Evolutionary conservation across 2,797 vertebrate genomes (phyloP).

Genomic region (Rhodeus uyekii): DNA sequence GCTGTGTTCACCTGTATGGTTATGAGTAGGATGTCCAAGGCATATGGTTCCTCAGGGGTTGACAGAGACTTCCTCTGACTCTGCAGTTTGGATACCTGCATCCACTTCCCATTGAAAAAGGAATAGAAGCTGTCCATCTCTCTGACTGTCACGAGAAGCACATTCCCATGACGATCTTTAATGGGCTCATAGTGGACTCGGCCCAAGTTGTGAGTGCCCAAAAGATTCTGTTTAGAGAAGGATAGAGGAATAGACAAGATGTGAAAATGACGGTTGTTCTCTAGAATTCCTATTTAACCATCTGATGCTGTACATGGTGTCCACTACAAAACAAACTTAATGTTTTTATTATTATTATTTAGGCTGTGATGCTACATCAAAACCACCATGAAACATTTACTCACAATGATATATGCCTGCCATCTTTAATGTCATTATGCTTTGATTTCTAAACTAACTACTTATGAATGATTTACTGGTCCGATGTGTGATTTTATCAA

Average conservation of each 20-base stretch:
- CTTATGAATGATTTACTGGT: neutral
- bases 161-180: slow-evolving; percentile 95
- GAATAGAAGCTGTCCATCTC: slow-evolving; percentile 90
- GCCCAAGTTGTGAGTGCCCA: slow-evolving; percentile 95
- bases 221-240: slow-evolving; percentile 80
- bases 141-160: slow-evolving; percentile 90
- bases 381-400: neutral
- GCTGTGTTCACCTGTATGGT: slow-evolving; percentile 87
- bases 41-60: slow-evolving; percentile 95
- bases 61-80: slow-evolving; percentile 98
- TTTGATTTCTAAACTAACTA: neutral
- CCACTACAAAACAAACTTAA: neutral
- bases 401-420: neutral
- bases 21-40: slow-evolving; percentile 95
- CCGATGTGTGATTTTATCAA: neutral
- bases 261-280: slow-evolving; percentile 11
- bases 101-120: slow-evolving; percentile 93
- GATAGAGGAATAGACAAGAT: slow-evolving; percentile 26
- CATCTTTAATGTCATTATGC: neutral
- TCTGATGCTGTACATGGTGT: neutral
- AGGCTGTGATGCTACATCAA: neutral
- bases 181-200: slow-evolving; percentile 95
- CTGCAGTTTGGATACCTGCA: slow-evolving; percentile 94
- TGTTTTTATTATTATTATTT: neutral
- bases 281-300: neutral